A percentile compares a stretch with the other conserved stretches of the same genome.
Evolutionary conservation across 92 coral and sea anemone genomes (phyloP).

Genomic region (Plumapathes pennacea): DNA sequence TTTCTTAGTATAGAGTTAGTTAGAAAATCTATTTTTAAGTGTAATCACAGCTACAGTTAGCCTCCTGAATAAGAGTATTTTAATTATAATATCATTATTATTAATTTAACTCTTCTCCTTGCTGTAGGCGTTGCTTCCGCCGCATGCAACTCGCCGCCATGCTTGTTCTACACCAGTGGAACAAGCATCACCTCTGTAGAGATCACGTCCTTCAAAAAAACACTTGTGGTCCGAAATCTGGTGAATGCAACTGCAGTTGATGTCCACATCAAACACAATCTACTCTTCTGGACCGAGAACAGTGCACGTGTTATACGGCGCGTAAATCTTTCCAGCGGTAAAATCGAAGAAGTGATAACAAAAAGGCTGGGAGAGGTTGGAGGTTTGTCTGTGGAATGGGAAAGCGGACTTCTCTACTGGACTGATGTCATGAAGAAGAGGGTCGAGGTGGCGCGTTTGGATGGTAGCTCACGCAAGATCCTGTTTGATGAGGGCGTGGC

Average conservation of each 20-base stretch:
- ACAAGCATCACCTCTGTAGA: conserved; percentile 4
- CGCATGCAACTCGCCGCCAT: conserved; percentile 35
- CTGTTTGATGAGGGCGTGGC: conserved; percentile 22
- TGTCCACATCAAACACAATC: conserved; percentile 44
- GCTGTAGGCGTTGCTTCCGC: conserved; percentile 2
- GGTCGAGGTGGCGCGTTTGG: conserved; percentile 61
- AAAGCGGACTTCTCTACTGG: conserved; percentile 63
- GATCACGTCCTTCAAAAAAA: conserved; percentile 13
- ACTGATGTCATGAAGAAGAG: conserved; percentile 56
- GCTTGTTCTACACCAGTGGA: conserved; percentile 32
- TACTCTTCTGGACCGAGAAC: conserved; percentile 52
- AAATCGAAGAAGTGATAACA: conserved; percentile 6
- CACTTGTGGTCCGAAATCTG: conserved; percentile 16
- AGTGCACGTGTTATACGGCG: conserved; percentile 18
- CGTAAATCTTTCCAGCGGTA: conserved; percentile 38
- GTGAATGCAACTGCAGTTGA: conserved; percentile 29
- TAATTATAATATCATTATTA: too few relatives aligned
- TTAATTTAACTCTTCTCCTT: neutral
- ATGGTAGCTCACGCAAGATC: conserved; percentile 55
- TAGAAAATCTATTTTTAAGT: too few relatives aligned
- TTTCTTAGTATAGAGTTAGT: too few relatives aligned
- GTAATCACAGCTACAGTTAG: too few relatives aligned
- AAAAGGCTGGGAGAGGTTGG: conserved; percentile 31
- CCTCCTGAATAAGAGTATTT: too few relatives aligned
- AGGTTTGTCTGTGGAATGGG: conserved; percentile 86